A percentile compares a stretch with the other conserved stretches of the same genome.
Evolutionary conservation across 2,797 vertebrate species (phyloP).

Genomic region (Pangasius sanitwongsei): DNA sequence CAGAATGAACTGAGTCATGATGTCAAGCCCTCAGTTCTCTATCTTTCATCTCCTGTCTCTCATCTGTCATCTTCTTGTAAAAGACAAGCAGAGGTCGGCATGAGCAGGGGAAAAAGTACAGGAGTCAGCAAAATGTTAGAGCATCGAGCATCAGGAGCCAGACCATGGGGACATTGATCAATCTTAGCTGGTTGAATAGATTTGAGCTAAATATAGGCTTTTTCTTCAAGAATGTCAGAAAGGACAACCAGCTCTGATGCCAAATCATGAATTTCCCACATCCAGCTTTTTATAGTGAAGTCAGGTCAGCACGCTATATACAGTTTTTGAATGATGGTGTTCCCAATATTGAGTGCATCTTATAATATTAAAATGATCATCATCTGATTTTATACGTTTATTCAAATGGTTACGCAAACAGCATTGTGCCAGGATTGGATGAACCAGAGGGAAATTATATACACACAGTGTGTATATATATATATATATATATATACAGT

Average conservation of each 20-base stretch:
- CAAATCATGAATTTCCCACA: background rate
- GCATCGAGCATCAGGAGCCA: constrained; percentile 18
- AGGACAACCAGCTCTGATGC: background rate
- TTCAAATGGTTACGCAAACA: background rate
- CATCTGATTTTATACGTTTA: background rate
- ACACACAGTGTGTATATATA: too few species aligned
- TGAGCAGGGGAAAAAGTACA: constrained; percentile 24
- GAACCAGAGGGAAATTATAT: background rate
- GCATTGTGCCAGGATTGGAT: background rate
- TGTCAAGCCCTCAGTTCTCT: constrained; percentile 50
- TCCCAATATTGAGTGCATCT: background rate
- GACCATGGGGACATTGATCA: constrained; percentile 45
- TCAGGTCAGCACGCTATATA: background rate
- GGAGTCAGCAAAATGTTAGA: constrained; percentile 39
- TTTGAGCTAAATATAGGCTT: constrained; percentile 44
- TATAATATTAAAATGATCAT: background rate
- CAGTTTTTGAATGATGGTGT: background rate
- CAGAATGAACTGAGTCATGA: constrained; percentile 10
- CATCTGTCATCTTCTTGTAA: constrained; percentile 15
- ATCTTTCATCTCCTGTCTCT: constrained; percentile 47
- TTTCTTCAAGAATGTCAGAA: background rate
- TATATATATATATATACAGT: too few species aligned
- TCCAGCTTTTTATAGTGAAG: background rate
- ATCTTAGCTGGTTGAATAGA: constrained; percentile 34
- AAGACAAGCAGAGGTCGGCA: constrained; percentile 14